Conservation (phyloP, 1,140 invertebrate genomes). For the Meloidogyne chitwoodi region DNA sequence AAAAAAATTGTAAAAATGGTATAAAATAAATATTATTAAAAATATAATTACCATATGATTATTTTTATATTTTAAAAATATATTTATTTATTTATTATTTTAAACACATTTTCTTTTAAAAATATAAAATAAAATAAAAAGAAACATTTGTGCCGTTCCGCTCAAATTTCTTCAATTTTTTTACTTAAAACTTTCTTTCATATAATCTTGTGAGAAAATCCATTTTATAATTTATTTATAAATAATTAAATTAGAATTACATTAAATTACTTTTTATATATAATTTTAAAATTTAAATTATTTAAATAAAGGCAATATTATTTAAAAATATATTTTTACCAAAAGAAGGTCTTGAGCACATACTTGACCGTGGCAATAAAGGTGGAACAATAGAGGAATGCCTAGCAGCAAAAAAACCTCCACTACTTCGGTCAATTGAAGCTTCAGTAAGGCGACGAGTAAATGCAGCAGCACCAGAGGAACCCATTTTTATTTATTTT, state of each 20-base stretch:
- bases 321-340: neutral
- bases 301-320: neutral
- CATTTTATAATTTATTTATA: neutral
- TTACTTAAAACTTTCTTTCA: neutral
- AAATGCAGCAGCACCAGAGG: conserved; percentile 15
- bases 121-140: neutral
- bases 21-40: too few species aligned
- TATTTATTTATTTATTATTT: neutral
- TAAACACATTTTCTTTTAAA: neutral
- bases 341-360: conserved; percentile 1
- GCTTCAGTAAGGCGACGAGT: conserved; percentile 20
- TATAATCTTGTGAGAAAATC: neutral
- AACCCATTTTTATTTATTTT: neutral
- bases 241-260: too few species aligned
- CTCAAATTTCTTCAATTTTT: neutral
- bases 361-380: neutral
- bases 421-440: conserved; percentile 10
- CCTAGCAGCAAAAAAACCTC: neutral
- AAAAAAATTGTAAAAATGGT: too few species aligned
- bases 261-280: too few species aligned
- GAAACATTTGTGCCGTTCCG: neutral
- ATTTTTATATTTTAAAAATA: neutral
- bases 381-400: conserved; percentile 8
- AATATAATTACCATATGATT: neutral
- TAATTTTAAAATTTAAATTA: neutral